Percentiles rank a stretch among this genome's conserved stretches.
phyloP scores from a whole-genome alignment of 2,888 invertebrate genomes.

The Meiosimyza decipiens region DNA sequence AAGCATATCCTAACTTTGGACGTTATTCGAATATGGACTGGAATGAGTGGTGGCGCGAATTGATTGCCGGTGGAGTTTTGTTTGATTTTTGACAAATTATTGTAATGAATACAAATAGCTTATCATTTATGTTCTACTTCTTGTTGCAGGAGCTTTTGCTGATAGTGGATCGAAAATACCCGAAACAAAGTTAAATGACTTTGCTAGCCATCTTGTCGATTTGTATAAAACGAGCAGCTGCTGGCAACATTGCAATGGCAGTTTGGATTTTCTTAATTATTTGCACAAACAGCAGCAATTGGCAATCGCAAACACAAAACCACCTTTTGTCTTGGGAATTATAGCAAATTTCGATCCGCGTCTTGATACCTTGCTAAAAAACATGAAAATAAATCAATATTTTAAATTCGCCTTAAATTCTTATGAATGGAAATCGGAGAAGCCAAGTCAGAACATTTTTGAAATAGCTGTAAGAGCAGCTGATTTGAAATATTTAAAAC shows the following conservation, averaged over 20 bases:
- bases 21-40: slow-evolving; percentile 75
- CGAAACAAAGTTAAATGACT: slow-evolving; percentile 66
- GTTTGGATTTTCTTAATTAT: slow-evolving; percentile 73
- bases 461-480: slow-evolving; percentile 70
- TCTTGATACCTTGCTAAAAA: slow-evolving; percentile 75
- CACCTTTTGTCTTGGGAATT: slow-evolving; percentile 72
- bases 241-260: slow-evolving; percentile 79
- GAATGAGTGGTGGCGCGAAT: slow-evolving; percentile 84
- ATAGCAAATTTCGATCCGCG: slow-evolving; percentile 92
- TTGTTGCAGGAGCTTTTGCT: slow-evolving; percentile 57
- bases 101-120: not conserved
- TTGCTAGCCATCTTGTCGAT: slow-evolving; percentile 74
- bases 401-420: slow-evolving; percentile 87
- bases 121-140: not conserved
- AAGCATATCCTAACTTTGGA: slow-evolving; percentile 85
- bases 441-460: slow-evolving; percentile 82
- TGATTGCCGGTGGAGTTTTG: slow-evolving; percentile 57
- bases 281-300: slow-evolving; percentile 65
- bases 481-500: slow-evolving; percentile 65
- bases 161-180: slow-evolving; percentile 61
- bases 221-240: slow-evolving; percentile 78
- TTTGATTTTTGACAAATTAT: not conserved
- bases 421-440: slow-evolving; percentile 77
- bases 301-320: slow-evolving; percentile 42
- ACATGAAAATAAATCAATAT: slow-evolving; percentile 74